Evolutionary conservation across 2,113 vertebrate species (phyloP).

Genomic region (Scomber scombrus): DNA sequence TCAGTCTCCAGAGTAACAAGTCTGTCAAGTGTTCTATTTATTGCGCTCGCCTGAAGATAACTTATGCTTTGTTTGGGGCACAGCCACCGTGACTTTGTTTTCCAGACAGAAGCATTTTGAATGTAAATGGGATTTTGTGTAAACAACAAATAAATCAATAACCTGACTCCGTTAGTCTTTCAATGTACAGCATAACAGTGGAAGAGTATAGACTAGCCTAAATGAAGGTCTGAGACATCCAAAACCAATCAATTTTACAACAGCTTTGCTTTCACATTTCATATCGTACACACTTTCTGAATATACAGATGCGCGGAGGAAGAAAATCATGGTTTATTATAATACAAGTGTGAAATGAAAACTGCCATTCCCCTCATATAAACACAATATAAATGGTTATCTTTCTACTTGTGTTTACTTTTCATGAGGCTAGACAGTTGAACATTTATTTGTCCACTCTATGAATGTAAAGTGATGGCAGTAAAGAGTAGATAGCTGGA

Average conservation of each 20-base stretch:
- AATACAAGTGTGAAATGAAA: background rate
- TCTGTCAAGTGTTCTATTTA: background rate
- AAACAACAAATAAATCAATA: conserved; percentile 57
- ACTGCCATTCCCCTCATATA: background rate
- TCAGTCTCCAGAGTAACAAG: background rate
- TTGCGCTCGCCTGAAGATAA: conserved; percentile 8
- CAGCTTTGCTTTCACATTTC: background rate
- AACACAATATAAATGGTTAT: background rate
- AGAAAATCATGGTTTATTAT: background rate
- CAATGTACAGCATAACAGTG: conserved; percentile 1
- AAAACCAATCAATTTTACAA: background rate
- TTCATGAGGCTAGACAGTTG: background rate
- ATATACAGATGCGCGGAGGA: background rate
- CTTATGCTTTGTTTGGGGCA: background rate
- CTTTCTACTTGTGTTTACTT: background rate
- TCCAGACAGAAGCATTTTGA: conserved; percentile 31
- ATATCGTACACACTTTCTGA: background rate
- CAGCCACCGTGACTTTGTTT: conserved; percentile 28
- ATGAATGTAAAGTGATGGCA: background rate
- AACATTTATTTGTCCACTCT: background rate
- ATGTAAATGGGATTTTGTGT: conserved; percentile 52
- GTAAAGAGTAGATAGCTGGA: background rate
- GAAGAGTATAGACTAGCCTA: conserved; percentile 16
- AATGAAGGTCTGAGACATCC: conserved; percentile 2
- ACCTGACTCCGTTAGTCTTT: conserved; percentile 21